These are phyloP conservation scores for Pelusios castaneus DNA, from an alignment of 2,113 vertebrate species.

Conservation along the genomic window DNA sequence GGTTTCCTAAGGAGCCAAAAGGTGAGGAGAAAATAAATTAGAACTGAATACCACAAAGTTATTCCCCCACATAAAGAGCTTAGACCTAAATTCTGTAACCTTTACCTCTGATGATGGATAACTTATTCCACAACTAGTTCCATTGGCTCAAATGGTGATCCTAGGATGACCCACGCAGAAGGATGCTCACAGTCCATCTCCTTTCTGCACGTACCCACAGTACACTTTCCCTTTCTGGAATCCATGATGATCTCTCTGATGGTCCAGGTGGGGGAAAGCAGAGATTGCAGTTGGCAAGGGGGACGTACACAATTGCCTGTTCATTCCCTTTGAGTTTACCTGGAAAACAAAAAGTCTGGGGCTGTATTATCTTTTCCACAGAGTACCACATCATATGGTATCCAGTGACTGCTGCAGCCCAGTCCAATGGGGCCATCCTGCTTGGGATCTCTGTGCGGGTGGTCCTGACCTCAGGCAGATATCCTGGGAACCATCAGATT, in stretches of 20 bases:
- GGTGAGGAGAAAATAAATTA: not conserved
- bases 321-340: conserved; percentile 39
- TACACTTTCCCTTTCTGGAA: conserved; percentile 54
- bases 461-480: not conserved
- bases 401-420: not conserved
- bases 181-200: not conserved
- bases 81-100: not conserved
- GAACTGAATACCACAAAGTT: not conserved
- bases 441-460: not conserved
- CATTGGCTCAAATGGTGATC: not conserved
- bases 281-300: not conserved
- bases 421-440: not conserved
- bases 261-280: conserved; percentile 56
- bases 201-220: not conserved
- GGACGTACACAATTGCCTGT: conserved; percentile 49
- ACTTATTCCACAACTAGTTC: not conserved
- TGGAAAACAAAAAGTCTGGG: conserved; percentile 7
- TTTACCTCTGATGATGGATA: not conserved
- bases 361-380: not conserved
- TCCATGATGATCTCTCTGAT: conserved; percentile 47
- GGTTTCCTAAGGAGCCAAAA: not conserved
- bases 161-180: not conserved
- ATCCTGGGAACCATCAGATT: not conserved
- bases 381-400: not conserved
- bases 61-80: not conserved